Conservation (phyloP, 2,797 vertebrate species). For the Spinibarbus caldwelli region DNA sequence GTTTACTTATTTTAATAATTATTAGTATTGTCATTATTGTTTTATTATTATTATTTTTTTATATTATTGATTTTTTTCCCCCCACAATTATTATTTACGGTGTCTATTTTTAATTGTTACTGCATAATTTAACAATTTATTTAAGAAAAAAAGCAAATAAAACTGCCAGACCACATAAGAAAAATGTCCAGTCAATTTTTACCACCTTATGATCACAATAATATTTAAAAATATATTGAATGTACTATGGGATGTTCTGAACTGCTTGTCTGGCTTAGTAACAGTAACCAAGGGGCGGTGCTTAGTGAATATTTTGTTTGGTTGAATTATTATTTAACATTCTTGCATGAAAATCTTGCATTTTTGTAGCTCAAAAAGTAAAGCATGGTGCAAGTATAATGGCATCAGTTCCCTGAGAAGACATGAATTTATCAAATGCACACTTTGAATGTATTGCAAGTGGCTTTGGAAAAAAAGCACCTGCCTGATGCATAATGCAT, state of each 20-base stretch:
- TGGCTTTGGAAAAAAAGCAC: slow-evolving; percentile 4
- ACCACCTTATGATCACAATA: not conserved
- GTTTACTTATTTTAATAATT: no score
- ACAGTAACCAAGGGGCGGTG: not conserved
- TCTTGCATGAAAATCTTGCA: not conserved
- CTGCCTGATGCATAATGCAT: slow-evolving; percentile 27
- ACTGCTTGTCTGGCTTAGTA: not conserved
- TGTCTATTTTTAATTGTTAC: not conserved
- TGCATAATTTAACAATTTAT: not conserved
- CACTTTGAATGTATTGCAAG: slow-evolving; percentile 2
- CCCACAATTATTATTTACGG: not conserved
- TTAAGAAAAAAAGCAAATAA: not conserved
- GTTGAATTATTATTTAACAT: not conserved
- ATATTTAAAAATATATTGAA: not conserved
- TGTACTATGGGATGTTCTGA: not conserved
- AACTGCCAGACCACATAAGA: no score
- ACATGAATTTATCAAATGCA: not conserved
- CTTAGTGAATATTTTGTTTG: not conserved
- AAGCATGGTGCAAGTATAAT: not conserved
- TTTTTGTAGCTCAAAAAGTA: not conserved
- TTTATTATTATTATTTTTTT: not conserved
- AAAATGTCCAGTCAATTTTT: not conserved
- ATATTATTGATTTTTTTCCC: no score
- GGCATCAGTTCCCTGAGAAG: not conserved
- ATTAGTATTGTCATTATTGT: not conserved